These are phyloP conservation scores for Hyalella azteca DNA, from an alignment of 2,888 invertebrate genomes.

Conservation along the genomic window DNA sequence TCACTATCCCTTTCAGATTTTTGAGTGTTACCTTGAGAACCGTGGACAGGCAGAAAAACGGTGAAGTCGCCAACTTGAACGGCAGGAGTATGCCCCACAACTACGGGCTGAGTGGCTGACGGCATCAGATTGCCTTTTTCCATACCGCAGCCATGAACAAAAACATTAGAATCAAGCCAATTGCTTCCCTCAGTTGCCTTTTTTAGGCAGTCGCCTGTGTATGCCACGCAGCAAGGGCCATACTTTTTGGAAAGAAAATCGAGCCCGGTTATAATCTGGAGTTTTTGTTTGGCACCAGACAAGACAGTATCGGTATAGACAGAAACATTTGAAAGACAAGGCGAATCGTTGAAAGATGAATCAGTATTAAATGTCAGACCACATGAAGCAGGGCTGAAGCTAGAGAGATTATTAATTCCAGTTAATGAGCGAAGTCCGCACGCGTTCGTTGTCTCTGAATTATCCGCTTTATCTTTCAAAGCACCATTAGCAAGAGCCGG, in stretches of 20 bases:
- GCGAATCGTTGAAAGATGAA: not conserved
- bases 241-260: slow-evolving; percentile 3
- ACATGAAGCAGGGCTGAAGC: not conserved
- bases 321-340: not conserved
- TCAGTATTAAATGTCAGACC: not conserved
- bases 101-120: slow-evolving; percentile 3
- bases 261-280: not conserved
- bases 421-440: too few species aligned
- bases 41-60: not conserved
- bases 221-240: not conserved
- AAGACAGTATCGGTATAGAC: not conserved
- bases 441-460: too few species aligned
- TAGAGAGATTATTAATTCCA: too few species aligned
- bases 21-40: not conserved
- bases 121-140: slow-evolving; percentile 19
- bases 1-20: too few species aligned
- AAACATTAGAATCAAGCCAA: not conserved
- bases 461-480: too few species aligned
- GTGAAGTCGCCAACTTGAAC: not conserved
- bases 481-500: too few species aligned
- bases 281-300: not conserved
- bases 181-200: not conserved
- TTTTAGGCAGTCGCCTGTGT: not conserved
- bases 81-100: not conserved
- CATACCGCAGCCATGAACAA: slow-evolving; percentile 16